Base-by-base conservation (phyloP, 1,140 invertebrate genomes). In the Zaprionus taronus region DNA sequence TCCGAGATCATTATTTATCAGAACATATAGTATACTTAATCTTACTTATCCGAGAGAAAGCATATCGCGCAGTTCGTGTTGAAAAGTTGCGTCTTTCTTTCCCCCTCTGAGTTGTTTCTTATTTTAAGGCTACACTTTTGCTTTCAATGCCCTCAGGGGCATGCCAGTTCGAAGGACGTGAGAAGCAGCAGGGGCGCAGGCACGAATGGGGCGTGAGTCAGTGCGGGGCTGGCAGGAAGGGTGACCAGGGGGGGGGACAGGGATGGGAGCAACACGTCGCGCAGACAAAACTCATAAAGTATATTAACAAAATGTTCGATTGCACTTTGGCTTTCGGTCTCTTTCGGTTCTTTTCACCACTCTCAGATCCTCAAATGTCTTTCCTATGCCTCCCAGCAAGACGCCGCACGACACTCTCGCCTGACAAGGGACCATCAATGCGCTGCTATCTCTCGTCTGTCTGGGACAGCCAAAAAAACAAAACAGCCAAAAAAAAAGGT, bases 291-390 rank as follows among this genome's bases (percentile, higher is more conserved):
- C 79, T 86, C 83, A 82, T 86, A 82, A 86, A 86, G 77, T 85
- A 82, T 80, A 86, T 87, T 80, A 86, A 89, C 71, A 81, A 87
- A 89, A 87, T 84, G 78, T 89, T 87, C 75, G 75, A 87, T 84
- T 87, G 84, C 84, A 87, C 85, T 87, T 83, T 87, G 87, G 68
- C 81, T 83, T 68, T 72, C 56, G 65, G 44, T 53, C 69, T 72
- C 61, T 60, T 76, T 70, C 7, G 67, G 55, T 77, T 24, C 58
- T 56, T 67, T 72, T 49, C 51, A 68, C 41, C 26, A 34, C 51
- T 36, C 69, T 61, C 38, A 57, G 38, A 9, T 28, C 24, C 38
- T 60, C n/a, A 4, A n/a, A 41, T 44, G 17, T 26, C 60, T 63
- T 51, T 24, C 1, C 0, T 22, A 20, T 51, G 9, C 47, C 47